A percentile compares a stretch with the other conserved stretches of the same genome.
These are phyloP conservation scores for Astyanax mexicanus DNA, from an alignment of 2,797 vertebrate genomes.

Conservation along the genomic window DNA sequence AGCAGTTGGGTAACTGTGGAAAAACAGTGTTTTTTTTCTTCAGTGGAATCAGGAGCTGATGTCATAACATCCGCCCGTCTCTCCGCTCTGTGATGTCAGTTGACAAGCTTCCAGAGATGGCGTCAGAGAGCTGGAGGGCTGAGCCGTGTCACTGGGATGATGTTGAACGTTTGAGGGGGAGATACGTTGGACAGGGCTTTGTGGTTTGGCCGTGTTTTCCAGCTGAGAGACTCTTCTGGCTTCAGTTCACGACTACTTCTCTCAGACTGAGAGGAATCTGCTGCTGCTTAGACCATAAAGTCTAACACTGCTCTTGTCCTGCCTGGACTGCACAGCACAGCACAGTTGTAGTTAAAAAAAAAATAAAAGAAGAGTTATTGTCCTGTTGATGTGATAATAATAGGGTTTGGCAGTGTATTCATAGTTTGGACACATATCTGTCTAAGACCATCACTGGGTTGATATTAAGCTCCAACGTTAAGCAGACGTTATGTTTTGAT, in stretches of 20 bases:
- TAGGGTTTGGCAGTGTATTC: not conserved
- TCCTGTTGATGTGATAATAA: not conserved
- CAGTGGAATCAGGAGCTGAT: conserved; percentile 3
- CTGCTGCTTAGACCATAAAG: not conserved
- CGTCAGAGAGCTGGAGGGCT: conserved; percentile 1
- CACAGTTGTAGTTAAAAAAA: not conserved
- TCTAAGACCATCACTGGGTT: no score
- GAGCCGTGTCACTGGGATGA: conserved; percentile 16
- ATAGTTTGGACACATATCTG: no score
- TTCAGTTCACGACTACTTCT: not conserved
- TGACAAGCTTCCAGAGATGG: conserved; percentile 24
- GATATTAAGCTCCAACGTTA: no score
- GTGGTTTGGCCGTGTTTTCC: conserved; percentile 19
- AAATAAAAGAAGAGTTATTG: not conserved
- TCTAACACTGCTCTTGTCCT: not conserved
- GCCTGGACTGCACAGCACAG: not conserved
- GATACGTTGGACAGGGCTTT: not conserved
- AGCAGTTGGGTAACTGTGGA: not conserved
- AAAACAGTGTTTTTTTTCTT: not conserved
- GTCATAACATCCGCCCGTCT: conserved; percentile 14
- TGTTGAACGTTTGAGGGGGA: conserved; percentile 5
- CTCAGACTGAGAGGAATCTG: not conserved
- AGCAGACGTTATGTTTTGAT: no score
- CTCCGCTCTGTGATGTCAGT: conserved; percentile 40
- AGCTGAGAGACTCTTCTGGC: conserved; percentile 9